A percentile compares a stretch with the other conserved stretches of the same genome.
Evolutionary conservation across 2,797 vertebrate genomes (phyloP).

Genomic region (Neosalanx taihuensis): DNA sequence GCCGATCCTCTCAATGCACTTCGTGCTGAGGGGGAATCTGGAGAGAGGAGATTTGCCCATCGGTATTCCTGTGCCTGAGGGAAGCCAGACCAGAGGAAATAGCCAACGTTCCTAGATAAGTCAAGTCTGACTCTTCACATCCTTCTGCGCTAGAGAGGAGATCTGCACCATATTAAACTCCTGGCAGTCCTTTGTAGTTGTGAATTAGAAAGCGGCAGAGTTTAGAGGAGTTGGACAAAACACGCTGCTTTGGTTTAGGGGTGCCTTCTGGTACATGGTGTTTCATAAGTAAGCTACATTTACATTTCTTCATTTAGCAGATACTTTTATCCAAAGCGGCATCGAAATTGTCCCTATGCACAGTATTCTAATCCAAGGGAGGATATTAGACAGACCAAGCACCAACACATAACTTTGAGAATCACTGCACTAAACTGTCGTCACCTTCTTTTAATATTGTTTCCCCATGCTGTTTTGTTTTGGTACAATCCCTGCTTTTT

Average conservation of each 20-base stretch:
- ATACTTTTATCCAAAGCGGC: too few species aligned
- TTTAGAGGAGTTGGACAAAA: neutral
- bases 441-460: slow-evolving; percentile 9
- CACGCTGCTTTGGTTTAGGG: too few species aligned
- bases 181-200: slow-evolving; percentile 38
- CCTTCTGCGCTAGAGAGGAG: slow-evolving; percentile 39
- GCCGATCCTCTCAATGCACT: slow-evolving; percentile 7
- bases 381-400: slow-evolving; percentile 24
- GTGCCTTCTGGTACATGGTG: too few species aligned
- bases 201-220: neutral
- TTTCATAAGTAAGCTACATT: too few species aligned
- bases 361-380: slow-evolving; percentile 12
- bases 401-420: neutral
- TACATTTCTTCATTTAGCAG: neutral
- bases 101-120: slow-evolving; percentile 40
- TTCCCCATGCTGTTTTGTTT: neutral
- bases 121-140: slow-evolving; percentile 40
- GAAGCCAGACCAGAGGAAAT: slow-evolving; percentile 54
- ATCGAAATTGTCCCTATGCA: too few species aligned
- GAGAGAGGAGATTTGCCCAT: slow-evolving; percentile 32
- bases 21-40: slow-evolving; percentile 11
- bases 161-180: slow-evolving; percentile 52
- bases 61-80: slow-evolving; percentile 42
- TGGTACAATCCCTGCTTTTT: slow-evolving; percentile 15
- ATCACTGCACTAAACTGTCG: neutral